These are phyloP conservation scores for Plectropomus leopardus DNA, from an alignment of 2,113 vertebrate genomes.

Conservation along the genomic window DNA sequence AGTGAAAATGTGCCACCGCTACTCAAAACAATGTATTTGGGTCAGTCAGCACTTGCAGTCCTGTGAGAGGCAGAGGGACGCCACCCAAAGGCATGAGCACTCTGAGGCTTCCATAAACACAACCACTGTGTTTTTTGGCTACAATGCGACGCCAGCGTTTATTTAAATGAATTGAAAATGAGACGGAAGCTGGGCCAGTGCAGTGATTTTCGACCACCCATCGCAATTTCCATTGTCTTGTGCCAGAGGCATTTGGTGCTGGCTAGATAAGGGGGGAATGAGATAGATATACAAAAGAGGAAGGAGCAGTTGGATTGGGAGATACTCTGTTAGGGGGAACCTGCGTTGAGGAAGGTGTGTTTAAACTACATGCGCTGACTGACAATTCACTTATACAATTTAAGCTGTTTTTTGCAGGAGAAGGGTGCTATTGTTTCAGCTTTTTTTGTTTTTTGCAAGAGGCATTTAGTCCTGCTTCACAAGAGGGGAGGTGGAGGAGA, in stretches of 20 bases:
- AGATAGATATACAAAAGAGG: constrained; percentile 23
- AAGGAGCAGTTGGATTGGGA: constrained; percentile 18
- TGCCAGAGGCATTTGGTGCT: constrained; percentile 53
- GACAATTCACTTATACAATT: constrained; percentile 24
- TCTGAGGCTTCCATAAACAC: constrained; percentile 37
- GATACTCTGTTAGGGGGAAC: constrained; percentile 11
- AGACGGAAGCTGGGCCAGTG: constrained; percentile 45
- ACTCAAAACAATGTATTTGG: constrained; percentile 74
- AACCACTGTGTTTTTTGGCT: constrained; percentile 44
- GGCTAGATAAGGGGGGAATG: constrained; percentile 25
- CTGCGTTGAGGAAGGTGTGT: constrained; percentile 20
- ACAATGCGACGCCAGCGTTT: constrained; percentile 5
- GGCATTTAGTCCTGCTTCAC: constrained; percentile 30
- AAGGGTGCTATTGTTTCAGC: constrained; percentile 36
- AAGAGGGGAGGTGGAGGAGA: constrained; percentile 5
- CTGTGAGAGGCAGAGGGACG: constrained; percentile 60
- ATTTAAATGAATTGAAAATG: constrained; percentile 61
- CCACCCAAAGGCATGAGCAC: constrained; percentile 62
- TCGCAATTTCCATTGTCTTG: constrained; percentile 47
- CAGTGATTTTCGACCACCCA: constrained; percentile 54
- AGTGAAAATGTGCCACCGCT: constrained; percentile 61
- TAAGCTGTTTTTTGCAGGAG: constrained; percentile 15
- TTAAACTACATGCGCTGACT: constrained; percentile 7
- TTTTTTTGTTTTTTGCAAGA: constrained; percentile 21
- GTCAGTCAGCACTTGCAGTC: constrained; percentile 66